Evolutionary conservation across 2,888 invertebrate species (phyloP).

Genomic region (Panopea generosa): DNA sequence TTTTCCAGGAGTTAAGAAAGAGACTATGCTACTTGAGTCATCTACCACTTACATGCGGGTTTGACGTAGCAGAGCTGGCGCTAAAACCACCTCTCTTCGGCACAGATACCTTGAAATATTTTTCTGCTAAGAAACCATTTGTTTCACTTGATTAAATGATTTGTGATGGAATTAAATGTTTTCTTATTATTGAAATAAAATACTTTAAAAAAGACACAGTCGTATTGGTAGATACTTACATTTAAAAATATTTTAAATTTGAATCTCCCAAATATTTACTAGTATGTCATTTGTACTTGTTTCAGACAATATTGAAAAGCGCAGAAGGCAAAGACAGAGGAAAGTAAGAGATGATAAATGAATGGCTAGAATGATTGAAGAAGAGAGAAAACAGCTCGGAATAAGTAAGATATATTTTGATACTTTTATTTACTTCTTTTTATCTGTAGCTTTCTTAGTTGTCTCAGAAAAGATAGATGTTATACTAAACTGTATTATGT

Average conservation of each 20-base stretch:
- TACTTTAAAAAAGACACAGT: not conserved
- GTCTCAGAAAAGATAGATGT: no score
- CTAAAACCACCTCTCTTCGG: constrained; percentile 91
- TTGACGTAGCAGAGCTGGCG: constrained; percentile 95
- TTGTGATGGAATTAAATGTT: no score
- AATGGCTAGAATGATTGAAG: constrained; percentile 91
- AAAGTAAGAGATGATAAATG: constrained; percentile 92
- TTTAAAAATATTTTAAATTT: no score
- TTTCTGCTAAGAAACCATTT: constrained; percentile 89
- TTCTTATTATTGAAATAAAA: not conserved
- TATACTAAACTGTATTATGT: no score
- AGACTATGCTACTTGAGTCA: constrained; percentile 93
- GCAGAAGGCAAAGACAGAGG: constrained; percentile 90
- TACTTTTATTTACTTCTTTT: constrained; percentile 54
- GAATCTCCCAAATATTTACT: no score
- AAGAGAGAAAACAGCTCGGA: constrained; percentile 90
- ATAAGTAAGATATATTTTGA: constrained; percentile 80
- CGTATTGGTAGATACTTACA: no score
- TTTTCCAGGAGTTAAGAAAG: constrained; percentile 89
- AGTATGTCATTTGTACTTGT: no score
- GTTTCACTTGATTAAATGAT: no score
- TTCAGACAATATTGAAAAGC: constrained; percentile 90
- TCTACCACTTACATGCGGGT: constrained; percentile 95
- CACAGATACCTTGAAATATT: constrained; percentile 89
- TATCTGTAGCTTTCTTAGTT: no score